Evolutionary conservation across 2,797 vertebrate genomes (phyloP).

Genomic region (Fistularia tabacaria): DNA sequence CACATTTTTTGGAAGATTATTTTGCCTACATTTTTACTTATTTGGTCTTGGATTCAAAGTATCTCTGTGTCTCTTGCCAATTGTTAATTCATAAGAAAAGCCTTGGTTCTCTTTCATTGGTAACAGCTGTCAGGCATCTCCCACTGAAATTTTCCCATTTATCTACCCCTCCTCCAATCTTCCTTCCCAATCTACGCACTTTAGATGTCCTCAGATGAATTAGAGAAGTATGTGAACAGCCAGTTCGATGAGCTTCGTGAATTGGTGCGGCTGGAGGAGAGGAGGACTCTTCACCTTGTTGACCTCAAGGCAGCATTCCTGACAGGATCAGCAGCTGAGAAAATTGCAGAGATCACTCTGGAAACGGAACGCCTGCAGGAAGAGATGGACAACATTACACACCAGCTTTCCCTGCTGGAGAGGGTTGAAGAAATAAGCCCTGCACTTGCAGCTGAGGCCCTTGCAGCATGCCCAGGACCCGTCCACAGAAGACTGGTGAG

Average conservation of each 20-base stretch:
- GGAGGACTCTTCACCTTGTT: slow-evolving; percentile 75
- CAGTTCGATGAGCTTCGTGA: slow-evolving; percentile 81
- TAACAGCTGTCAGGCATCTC: background rate
- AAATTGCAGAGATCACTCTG: slow-evolving; percentile 78
- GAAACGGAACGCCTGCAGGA: slow-evolving; percentile 81
- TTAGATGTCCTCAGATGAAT: slow-evolving; percentile 78
- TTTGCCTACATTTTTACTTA: too few species aligned
- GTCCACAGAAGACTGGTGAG: slow-evolving; percentile 48
- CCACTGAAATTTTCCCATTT: background rate
- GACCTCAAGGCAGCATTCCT: slow-evolving; percentile 82
- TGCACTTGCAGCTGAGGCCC: slow-evolving; percentile 39
- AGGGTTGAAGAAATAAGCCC: slow-evolving; percentile 60
- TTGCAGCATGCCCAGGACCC: slow-evolving; percentile 33
- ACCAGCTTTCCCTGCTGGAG: slow-evolving; percentile 77
- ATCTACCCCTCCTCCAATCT: slow-evolving; percentile 1
- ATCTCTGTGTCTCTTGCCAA: background rate
- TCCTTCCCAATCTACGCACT: background rate
- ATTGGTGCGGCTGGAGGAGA: slow-evolving; percentile 79
- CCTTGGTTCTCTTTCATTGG: background rate
- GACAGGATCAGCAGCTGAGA: slow-evolving; percentile 78
- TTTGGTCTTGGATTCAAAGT: background rate
- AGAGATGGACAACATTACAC: slow-evolving; percentile 83
- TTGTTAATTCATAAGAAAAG: background rate
- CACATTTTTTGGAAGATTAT: too few species aligned
- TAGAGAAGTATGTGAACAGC: slow-evolving; percentile 78